Evolutionary conservation across 2,888 invertebrate genomes (phyloP).

Genomic region (Anticlea derivata): DNA sequence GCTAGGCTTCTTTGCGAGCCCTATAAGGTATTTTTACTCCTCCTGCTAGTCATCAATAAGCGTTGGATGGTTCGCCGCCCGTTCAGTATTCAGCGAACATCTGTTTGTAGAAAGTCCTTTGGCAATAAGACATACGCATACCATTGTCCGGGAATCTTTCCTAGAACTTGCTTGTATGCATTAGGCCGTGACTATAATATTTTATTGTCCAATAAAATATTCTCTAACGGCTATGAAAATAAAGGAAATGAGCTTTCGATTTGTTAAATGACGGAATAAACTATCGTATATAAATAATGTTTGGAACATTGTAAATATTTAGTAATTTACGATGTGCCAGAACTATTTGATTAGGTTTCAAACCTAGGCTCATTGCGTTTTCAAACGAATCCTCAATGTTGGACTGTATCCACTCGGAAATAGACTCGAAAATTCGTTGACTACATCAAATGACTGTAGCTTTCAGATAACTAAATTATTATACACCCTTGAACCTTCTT

Average conservation of each 20-base stretch:
- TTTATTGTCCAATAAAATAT: slow-evolving; percentile 40
- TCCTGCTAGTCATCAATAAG: slow-evolving; percentile 47
- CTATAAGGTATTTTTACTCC: slow-evolving; percentile 20
- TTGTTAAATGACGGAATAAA: slow-evolving; percentile 19
- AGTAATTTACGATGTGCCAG: slow-evolving; percentile 13
- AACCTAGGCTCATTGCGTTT: slow-evolving; percentile 12
- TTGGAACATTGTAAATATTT: slow-evolving; percentile 8
- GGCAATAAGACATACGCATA: slow-evolving; percentile 75
- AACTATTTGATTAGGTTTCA: slow-evolving; percentile 27
- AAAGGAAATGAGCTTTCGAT: slow-evolving; percentile 34
- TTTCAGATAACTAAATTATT: slow-evolving; percentile 28
- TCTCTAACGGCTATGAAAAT: slow-evolving; percentile 30
- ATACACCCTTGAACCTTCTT: slow-evolving; percentile 36
- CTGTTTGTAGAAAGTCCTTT: slow-evolving; percentile 81
- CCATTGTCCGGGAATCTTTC: slow-evolving; percentile 81
- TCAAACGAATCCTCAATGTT: not conserved
- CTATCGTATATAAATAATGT: slow-evolving; percentile 18
- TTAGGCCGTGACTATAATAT: slow-evolving; percentile 69
- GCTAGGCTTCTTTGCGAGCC: not conserved
- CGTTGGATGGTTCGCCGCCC: slow-evolving; percentile 43
- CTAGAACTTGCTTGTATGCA: slow-evolving; percentile 74
- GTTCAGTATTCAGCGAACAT: slow-evolving; percentile 69
- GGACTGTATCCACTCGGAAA: slow-evolving; percentile 13
- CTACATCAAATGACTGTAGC: slow-evolving; percentile 6
- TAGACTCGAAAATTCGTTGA: slow-evolving; percentile 15